Evolutionary conservation across 2,888 invertebrate genomes (phyloP), one percentile per base, ranked within the genome.

Genomic region (Cancer borealis): DNA sequence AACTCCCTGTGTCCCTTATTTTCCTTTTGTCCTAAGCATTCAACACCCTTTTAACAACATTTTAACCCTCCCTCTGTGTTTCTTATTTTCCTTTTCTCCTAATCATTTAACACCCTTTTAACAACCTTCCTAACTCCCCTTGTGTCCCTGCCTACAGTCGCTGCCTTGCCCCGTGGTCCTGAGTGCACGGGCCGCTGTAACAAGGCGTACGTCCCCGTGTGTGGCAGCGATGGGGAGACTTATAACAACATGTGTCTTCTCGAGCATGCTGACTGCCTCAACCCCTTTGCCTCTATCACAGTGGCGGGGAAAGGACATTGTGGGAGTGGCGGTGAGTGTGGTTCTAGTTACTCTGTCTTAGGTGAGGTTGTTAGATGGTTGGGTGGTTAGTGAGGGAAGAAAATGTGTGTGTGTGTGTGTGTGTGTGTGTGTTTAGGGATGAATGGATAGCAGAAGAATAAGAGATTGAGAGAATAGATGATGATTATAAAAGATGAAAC

Each of bases 211-310:
- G 1, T 12, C 10, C 91, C 79, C 0, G 93, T 93, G 87, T 93
- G 93, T 66, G 93, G 93, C 30, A 93, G 87, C 45, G 93, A 93
- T 66, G 93, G 93, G 6, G 93, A 91, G 66, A 93, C 93, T 4
- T 93, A 93, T 30, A 87, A 30, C 30, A 93, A 91, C 46, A 54
- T 21, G n/a, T 93, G 93, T 17, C 93, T 93, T 4, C 46, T 93
- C 17, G 45, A 30, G 2, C 87, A 60, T 46, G 93, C 93, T 26
- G 39, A 89, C 66, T 93, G 93, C 45, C 93, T 91, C 45, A 89
- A 91, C 87, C 87, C 93, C 17, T 93, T 93, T 87, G 46, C 30
- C 26, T n/a, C 54, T 26, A 93, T 93, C 54, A 45, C 39, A 8
- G 46, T n/a, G n/a, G 93, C 45, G n/a, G 54, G 17, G n/a, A 60